phyloP scores from a whole-genome alignment of 2,113 vertebrate species.

The Chloroceryle aenea region DNA sequence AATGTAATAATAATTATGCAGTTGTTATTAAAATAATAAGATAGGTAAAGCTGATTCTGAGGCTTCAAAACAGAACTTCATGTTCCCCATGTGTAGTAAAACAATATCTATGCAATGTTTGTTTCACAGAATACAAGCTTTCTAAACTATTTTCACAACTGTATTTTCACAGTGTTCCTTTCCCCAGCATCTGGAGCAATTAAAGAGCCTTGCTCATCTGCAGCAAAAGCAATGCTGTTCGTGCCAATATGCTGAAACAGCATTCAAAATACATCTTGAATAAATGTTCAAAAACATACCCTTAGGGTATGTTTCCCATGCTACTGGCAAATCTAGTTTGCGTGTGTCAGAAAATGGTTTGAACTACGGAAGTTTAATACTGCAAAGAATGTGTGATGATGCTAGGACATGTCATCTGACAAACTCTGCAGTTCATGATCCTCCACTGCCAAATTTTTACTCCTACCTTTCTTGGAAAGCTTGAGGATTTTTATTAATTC shows the following conservation, averaged over 20 bases:
- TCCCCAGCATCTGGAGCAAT: slow-evolving; percentile 38
- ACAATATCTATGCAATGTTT: background rate
- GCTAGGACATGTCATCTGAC: slow-evolving; percentile 60
- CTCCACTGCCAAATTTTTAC: background rate
- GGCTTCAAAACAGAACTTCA: background rate
- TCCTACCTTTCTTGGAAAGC: background rate
- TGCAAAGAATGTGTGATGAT: slow-evolving; percentile 69
- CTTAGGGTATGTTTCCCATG: slow-evolving; percentile 72
- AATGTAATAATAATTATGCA: background rate
- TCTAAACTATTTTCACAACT: background rate
- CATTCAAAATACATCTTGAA: slow-evolving; percentile 73
- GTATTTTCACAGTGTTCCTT: slow-evolving; percentile 37
- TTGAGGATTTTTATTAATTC: background rate
- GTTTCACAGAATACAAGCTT: background rate
- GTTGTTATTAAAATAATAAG: background rate
- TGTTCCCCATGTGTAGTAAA: background rate
- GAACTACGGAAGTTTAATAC: slow-evolving; percentile 71
- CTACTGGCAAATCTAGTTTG: slow-evolving; percentile 73
- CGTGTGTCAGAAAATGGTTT: slow-evolving; percentile 66
- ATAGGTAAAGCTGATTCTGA: background rate
- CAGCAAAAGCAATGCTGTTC: slow-evolving; percentile 69
- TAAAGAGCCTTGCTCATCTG: slow-evolving; percentile 63
- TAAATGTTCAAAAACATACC: slow-evolving; percentile 73
- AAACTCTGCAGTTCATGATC: background rate
- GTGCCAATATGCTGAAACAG: slow-evolving; percentile 70